Evolutionary conservation across 1,140 invertebrate genomes (phyloP), one percentile per base, ranked within the genome.

Genomic region (Atopsyche davidsoni): DNA sequence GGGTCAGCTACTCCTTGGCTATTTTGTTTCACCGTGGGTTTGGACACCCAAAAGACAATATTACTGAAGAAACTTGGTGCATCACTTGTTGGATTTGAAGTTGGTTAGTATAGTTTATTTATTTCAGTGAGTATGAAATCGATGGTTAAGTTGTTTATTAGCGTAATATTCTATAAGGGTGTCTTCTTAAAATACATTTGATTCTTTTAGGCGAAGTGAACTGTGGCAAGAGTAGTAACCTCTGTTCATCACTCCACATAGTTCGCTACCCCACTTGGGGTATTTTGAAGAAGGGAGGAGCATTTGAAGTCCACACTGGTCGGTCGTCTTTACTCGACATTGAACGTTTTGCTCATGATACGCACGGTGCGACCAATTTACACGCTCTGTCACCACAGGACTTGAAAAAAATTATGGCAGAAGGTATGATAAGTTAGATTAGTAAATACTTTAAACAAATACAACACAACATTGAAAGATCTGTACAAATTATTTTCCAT

Each of bases 251-350:
- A 22, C 60, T 78, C 10, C 71, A 76, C 48, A 67, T 81, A 7
- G 67, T 66, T 39, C 81, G 81, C 53, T 85, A 83, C 66, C 87
- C 86, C 9, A 69, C 76, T 23, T 86, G 86, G 74, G 77, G 79
- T 21, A 70, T 89, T 11, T 77, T 89, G 54, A 88, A 88, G 62
- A 62, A 71, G 17, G 78, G 76, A 22, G 83, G 83, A 31, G 81
- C 81, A 13, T 81, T 84, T 64, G 85, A 89, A 67, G 67, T 86
- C 28, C 75, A 83, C 63, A 81, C 86, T 64, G 86, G 83, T 13
- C 74, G 80, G 50, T 64, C 73, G 38, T 75, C 73, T 14, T 72
- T 83, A 3, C 78, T 81, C 61, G 81, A 86, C 63, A 66, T 88
- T 9, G 75, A 79, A 2, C 76, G 73, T 16, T 90, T 90, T 75